phyloP scores from a whole-genome alignment of 2,113 vertebrate species.

The Zosterops hypoxanthus region DNA sequence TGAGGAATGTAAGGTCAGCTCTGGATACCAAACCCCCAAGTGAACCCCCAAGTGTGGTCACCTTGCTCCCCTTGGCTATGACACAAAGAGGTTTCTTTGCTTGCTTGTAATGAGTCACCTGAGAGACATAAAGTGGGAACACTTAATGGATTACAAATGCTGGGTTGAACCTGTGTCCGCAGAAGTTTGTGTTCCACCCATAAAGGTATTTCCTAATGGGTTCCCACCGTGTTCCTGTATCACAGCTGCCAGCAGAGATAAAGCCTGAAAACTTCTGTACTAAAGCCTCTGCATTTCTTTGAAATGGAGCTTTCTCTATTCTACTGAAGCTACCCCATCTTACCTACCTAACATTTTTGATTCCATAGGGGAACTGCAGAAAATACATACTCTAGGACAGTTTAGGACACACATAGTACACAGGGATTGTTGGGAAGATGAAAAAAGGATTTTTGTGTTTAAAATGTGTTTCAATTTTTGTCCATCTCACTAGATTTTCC shows the following conservation, averaged over 20 bases:
- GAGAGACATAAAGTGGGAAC: not conserved
- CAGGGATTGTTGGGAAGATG: not conserved
- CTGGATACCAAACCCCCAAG: not conserved
- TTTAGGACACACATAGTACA: not conserved
- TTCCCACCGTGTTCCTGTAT: not conserved
- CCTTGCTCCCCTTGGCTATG: not conserved
- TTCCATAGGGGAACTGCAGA: not conserved
- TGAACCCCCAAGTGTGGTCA: not conserved
- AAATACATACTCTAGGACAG: not conserved
- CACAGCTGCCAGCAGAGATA: not conserved
- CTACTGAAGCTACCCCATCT: not conserved
- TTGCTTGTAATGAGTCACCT: fast-evolving
- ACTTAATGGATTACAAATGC: not conserved
- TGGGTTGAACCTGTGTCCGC: not conserved
- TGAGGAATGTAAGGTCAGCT: not conserved
- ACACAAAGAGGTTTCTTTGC: not conserved
- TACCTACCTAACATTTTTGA: not conserved
- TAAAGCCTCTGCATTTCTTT: not conserved
- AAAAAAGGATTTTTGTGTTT: not conserved
- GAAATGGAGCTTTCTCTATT: not conserved
- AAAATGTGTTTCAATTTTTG: not conserved
- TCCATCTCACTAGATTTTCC: not conserved
- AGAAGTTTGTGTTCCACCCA: not conserved
- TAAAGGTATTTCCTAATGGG: not conserved
- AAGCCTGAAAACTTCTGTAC: not conserved